phyloP scores from a whole-genome alignment of 1,140 invertebrate genomes.

The Leptonema lineaticorne region DNA sequence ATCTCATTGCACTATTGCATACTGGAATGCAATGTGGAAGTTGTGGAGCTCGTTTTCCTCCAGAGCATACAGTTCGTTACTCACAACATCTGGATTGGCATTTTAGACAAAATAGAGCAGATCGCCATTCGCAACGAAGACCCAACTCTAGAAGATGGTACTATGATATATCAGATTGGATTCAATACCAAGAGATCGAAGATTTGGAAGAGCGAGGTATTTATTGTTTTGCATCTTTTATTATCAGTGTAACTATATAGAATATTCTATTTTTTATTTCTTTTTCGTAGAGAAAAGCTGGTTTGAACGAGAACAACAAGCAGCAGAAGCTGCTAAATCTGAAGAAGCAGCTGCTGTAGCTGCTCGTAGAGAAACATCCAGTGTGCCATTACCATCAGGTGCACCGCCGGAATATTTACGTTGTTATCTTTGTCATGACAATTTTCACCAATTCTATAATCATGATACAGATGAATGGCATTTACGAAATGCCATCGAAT shows the following conservation, averaged over 20 bases:
- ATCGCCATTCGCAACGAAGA: constrained; percentile 80
- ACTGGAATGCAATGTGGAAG: constrained; percentile 92
- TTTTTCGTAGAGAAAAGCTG: constrained; percentile 76
- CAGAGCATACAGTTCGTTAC: constrained; percentile 83
- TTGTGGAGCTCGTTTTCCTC: constrained; percentile 87
- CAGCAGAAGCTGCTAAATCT: constrained; percentile 46
- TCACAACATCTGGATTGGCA: constrained; percentile 97
- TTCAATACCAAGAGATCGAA: constrained; percentile 92
- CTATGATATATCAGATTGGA: constrained; percentile 89
- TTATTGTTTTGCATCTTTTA: not conserved
- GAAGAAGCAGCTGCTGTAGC: constrained; percentile 48
- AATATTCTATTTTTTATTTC: not conserved
- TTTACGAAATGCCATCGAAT: constrained; percentile 75
- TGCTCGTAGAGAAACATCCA: constrained; percentile 60
- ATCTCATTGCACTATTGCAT: constrained; percentile 70
- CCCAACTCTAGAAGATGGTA: constrained; percentile 86
- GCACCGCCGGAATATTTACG: constrained; percentile 58
- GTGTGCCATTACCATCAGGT: constrained; percentile 59
- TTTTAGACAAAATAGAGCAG: constrained; percentile 88
- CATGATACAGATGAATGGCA: constrained; percentile 97
- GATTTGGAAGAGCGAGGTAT: constrained; percentile 87
- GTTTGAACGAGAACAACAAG: constrained; percentile 74
- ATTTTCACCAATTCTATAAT: constrained; percentile 91
- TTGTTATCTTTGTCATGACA: constrained; percentile 88
- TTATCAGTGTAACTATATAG: not conserved